phyloP scores from a whole-genome alignment of 2,888 invertebrate genomes.

The Lamellibrachia satsuma region DNA sequence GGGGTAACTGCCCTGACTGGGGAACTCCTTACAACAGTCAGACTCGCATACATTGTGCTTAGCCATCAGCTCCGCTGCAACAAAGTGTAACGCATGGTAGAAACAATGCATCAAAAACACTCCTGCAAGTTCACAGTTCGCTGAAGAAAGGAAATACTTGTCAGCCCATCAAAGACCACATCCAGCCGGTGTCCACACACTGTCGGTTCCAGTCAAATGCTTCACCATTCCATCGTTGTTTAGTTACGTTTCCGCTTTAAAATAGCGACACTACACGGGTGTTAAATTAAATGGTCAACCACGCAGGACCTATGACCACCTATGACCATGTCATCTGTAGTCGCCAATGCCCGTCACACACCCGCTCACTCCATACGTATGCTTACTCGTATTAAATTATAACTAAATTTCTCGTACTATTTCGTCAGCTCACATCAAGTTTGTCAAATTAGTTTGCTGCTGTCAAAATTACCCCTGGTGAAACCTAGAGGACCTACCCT shows the following conservation, averaged over 20 bases:
- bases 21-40: background rate
- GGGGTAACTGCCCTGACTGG: background rate
- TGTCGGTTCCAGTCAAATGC: background rate
- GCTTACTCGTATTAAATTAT: background rate
- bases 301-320: no score
- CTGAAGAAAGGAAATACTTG: background rate
- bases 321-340: no score
- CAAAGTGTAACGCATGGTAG: background rate
- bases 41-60: constrained; percentile 27
- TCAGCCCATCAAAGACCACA: background rate
- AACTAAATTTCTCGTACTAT: background rate
- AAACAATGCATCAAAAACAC: background rate
- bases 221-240: background rate
- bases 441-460: background rate
- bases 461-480: background rate
- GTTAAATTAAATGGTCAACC: background rate
- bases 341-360: no score
- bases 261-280: background rate
- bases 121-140: background rate
- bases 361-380: no score
- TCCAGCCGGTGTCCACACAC: no score
- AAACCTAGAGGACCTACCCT: constrained; percentile 13
- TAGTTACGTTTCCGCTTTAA: background rate
- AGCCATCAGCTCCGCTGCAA: constrained; percentile 44
- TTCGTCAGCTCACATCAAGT: background rate